Conservation (phyloP, 2,888 invertebrate genomes). For the Himalopsyche kuldschensis region DNA sequence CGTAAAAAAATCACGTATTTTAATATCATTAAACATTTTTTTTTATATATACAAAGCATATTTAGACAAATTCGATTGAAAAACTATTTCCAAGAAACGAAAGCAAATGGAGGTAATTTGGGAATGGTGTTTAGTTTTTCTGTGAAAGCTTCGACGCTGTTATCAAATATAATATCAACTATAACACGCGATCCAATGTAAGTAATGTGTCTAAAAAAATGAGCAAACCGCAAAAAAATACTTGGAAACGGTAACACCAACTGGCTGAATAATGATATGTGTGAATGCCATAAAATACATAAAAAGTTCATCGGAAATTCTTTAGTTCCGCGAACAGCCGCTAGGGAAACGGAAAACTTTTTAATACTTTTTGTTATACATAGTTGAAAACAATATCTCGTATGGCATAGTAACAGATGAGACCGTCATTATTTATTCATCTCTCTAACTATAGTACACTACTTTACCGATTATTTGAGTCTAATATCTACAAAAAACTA, state of each 20-base stretch:
- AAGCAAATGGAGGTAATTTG: not conserved
- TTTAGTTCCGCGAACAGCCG: not conserved
- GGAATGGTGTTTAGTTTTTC: not conserved
- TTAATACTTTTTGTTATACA: not conserved
- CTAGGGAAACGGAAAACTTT: not conserved
- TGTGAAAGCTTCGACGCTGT: not conserved
- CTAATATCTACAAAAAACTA: too few relatives aligned
- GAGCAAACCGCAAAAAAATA: not conserved
- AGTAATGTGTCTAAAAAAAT: not conserved
- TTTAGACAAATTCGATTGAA: not conserved
- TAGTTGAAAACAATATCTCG: not conserved
- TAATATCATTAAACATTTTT: too few relatives aligned
- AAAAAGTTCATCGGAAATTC: not conserved
- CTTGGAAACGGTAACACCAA: not conserved
- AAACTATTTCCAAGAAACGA: not conserved
- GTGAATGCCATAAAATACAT: not conserved
- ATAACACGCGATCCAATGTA: not conserved
- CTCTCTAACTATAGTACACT: too few relatives aligned
- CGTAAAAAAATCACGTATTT: too few relatives aligned
- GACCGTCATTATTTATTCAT: not conserved
- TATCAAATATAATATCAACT: not conserved
- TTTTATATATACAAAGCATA: not conserved
- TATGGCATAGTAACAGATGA: not conserved
- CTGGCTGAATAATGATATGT: not conserved
- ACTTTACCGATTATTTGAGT: too few relatives aligned